These are phyloP conservation scores for Urocynchramus pylzowi DNA, from an alignment of 2,113 vertebrate species.

Conservation along the genomic window DNA sequence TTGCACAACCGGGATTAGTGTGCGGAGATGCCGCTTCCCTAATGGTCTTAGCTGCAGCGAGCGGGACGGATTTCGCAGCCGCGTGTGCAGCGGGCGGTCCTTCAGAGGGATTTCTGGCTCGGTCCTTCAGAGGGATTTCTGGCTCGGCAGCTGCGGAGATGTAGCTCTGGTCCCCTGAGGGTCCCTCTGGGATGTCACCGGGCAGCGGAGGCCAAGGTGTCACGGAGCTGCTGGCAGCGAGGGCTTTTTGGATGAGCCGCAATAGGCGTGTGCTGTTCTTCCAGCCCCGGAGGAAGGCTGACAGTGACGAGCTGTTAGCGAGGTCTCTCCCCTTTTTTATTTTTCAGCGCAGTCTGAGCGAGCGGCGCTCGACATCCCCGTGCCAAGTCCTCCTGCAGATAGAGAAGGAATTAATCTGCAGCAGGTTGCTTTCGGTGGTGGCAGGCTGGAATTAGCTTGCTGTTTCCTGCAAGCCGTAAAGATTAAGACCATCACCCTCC, in stretches of 20 bases:
- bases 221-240: neutral
- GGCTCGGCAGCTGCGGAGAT: neutral
- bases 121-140: neutral
- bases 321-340: neutral
- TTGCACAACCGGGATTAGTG: neutral
- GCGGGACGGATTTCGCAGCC: neutral
- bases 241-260: neutral
- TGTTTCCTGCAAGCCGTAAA: slow-evolving; percentile 31
- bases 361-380: neutral
- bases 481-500: neutral
- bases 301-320: neutral
- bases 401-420: slow-evolving; percentile 22
- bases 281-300: neutral
- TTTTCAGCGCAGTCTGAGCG: neutral
- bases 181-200: neutral
- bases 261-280: neutral
- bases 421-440: neutral
- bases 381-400: neutral
- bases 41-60: neutral
- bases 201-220: neutral
- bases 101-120: neutral
- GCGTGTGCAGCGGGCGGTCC: neutral
- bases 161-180: neutral
- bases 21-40: neutral
- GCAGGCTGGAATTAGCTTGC: slow-evolving; percentile 33